Conservation (phyloP, 2,113 vertebrate genomes). For the Oryzias woworae region DNA sequence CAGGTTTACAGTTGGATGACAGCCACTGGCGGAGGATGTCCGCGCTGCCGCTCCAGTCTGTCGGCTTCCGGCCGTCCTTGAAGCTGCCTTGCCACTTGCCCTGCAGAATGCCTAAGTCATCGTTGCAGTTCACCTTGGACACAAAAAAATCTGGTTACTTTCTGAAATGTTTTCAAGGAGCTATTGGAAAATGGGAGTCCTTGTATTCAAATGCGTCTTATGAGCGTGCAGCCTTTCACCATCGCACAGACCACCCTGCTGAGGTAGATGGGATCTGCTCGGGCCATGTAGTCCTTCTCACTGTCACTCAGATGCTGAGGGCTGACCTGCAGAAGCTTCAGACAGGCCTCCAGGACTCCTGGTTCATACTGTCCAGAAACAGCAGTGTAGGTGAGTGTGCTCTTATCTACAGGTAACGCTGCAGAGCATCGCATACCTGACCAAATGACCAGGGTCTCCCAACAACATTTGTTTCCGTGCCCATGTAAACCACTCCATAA, state of each 20-base stretch:
- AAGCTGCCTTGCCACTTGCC: conserved; percentile 59
- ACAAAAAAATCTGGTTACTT: conserved; percentile 1
- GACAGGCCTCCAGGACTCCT: conserved; percentile 62
- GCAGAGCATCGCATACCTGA: conserved; percentile 46
- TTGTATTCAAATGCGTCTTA: too few relatives aligned
- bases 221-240: conserved; percentile 27
- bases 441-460: conserved; percentile 60
- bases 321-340: conserved; percentile 61
- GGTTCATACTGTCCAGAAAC: conserved; percentile 52
- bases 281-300: conserved; percentile 39
- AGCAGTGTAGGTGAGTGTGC: background rate
- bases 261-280: conserved; percentile 61
- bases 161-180: background rate
- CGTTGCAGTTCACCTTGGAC: conserved; percentile 56
- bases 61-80: conserved; percentile 37
- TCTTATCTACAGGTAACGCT: background rate
- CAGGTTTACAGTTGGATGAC: conserved; percentile 39
- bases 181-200: too few relatives aligned
- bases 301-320: conserved; percentile 43
- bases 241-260: conserved; percentile 67
- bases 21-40: conserved; percentile 57
- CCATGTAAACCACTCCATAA: conserved; percentile 58
- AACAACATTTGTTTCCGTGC: conserved; percentile 39
- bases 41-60: conserved; percentile 60
- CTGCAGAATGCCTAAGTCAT: conserved; percentile 54